Evolutionary conservation across 2,888 invertebrate genomes (phyloP), one percentile per base, ranked within the genome.

Genomic region (Congeria kusceri): DNA sequence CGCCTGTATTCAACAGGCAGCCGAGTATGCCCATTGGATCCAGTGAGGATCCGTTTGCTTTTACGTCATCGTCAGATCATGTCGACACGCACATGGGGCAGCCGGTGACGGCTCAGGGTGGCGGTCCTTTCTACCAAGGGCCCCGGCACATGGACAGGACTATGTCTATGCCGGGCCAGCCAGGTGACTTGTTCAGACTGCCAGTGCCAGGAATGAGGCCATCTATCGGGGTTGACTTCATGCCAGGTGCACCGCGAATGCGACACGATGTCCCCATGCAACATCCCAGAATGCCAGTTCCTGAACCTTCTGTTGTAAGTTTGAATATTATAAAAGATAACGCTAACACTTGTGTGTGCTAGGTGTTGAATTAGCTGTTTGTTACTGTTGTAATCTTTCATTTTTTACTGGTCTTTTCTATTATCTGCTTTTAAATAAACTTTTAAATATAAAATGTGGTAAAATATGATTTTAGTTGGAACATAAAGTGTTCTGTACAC

Each of bases 11-110:
- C 44, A 46, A 44, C 32, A 46, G 77, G 47, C 79, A 83, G 56
- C 20, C 62, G 9, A 80, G 83, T 75, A 74, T 77, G 25, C 74
- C 78, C 0, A 46, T 39, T 4, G 29, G 59, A 2, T 64, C 57
- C 15, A 57, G 77, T 20, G 58, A 68, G 18, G 57, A 64, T 9
- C 58, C 32, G n/a, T 72, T 72, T 39, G 56, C 46, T 64, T 65
- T 77, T 56, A 46, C 71, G 15, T 27, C 64, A 1, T 62, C 79
- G 0, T 62, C 57, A 15, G 61, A 65, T 3, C 75, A 65, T 80
- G 11, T 94, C 94, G 76, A 94, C 94, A 0, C 95, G 95, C 89
- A 92, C 94, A 27, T 39, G 39, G 39, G 53, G 5, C 53, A 23
- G 20, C 53, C 53, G 2, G 3, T 53, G 15, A 84, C 84, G 28